Evolutionary conservation across 2,797 vertebrate genomes (phyloP).

Genomic region (Masticophis lateralis): DNA sequence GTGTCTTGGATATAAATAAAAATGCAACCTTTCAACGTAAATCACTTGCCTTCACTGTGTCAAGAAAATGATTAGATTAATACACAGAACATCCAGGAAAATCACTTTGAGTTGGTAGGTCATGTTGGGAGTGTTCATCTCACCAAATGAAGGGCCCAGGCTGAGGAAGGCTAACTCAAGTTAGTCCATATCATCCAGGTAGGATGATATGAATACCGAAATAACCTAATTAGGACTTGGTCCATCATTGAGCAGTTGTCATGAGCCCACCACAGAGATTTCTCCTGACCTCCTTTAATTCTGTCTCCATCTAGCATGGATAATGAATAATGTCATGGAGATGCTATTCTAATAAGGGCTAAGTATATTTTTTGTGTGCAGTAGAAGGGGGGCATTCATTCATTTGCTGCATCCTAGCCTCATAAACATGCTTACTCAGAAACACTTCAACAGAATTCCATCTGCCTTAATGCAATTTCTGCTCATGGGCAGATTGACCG

Average conservation of each 20-base stretch:
- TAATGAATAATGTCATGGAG: background rate
- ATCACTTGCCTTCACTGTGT: background rate
- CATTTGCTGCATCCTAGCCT: background rate
- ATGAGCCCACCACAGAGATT: background rate
- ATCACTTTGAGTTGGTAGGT: background rate
- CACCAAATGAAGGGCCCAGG: background rate
- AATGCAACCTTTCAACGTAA: background rate
- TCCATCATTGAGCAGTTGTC: background rate
- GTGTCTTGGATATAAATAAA: background rate
- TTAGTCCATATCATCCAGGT: background rate
- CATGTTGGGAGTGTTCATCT: background rate
- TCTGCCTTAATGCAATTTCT: background rate
- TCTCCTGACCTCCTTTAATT: background rate
- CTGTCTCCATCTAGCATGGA: background rate
- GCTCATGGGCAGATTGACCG: background rate
- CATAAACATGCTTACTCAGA: background rate
- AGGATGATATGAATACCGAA: background rate
- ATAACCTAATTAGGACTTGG: background rate
- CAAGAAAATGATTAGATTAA: background rate
- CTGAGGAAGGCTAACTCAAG: background rate
- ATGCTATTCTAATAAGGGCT: background rate
- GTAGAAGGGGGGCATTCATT: background rate
- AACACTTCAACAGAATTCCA: background rate
- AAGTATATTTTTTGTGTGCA: background rate
- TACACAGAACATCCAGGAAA: background rate